Base-by-base conservation (phyloP, 23 tunicate genomes). In the Ascidia mentula region DNA sequence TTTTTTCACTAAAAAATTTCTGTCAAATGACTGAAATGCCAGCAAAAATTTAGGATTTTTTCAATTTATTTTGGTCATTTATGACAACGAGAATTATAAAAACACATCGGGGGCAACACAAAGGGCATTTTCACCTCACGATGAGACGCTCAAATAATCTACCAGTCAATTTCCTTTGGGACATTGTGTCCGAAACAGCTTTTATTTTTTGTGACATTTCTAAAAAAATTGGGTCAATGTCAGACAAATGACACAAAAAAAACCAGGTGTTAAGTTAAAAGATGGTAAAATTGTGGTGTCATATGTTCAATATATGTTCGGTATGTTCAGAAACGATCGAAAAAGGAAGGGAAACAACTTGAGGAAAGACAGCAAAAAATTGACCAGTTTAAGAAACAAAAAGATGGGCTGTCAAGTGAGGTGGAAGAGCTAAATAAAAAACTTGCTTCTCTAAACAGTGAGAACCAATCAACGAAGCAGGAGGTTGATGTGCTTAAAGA, bases 401-500 rank as follows among this genome's bases (percentile, higher is more conserved):
- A 34, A 13, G 84, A 83, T 60, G 40, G 74, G 30, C 33, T 87
- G 31, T 73, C 82, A 6, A 37, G 38, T 28, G 45, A 72, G 75
- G 33, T 82, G 34, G 69, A 69, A 36, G 65, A 70, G 74, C 59
- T 87, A 34, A 59, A 87, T 69, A 36, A 82, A 8, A 76, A 72
- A 39, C 46, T 92, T 45, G 34, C 53, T 0, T 40, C 40, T 13
- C 65, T 35, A 34, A n/a, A 31, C 26, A 81, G 79, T 20, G 97
- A 92, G 37, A 78, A 85, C 5, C 69, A 78, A 46, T 24, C 69
- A 22, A 74, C 74, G 31, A 81, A 37, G 31, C 88, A 92, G 65
- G 97, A 92, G 75, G 72, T 61, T 38, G 97, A 87, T 69, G 86
- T 92, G 0, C 65, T 92, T 32, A 92, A 92, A 75, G 97, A 92